Conservation (phyloP, 2,113 vertebrate species). For the Ranitomeya variabilis region DNA sequence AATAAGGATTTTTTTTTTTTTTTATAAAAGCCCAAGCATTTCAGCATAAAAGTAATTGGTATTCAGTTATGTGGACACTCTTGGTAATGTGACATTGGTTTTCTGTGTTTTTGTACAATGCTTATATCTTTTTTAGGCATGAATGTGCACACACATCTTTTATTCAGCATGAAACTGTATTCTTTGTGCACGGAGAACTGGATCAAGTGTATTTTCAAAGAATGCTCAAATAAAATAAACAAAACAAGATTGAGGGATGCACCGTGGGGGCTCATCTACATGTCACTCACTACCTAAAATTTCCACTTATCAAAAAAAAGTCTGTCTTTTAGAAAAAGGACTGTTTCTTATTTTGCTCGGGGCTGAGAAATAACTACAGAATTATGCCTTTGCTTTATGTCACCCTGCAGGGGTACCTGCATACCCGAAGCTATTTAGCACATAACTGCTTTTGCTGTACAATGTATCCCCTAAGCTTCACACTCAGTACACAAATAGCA, state of each 20-base stretch:
- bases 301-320: background rate
- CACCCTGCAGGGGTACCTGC: conserved; percentile 5
- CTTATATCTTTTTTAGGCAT: conserved; percentile 23
- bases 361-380: background rate
- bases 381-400: background rate
- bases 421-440: background rate
- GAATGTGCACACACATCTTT: background rate
- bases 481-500: background rate
- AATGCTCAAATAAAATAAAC: background rate
- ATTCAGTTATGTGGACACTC: conserved; percentile 1
- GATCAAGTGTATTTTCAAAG: conserved; percentile 17
- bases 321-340: background rate
- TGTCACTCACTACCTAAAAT: background rate
- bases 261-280: conserved; percentile 1
- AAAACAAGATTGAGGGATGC: background rate
- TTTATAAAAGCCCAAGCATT: conserved; percentile 42
- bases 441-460: background rate
- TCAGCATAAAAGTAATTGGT: conserved; percentile 28
- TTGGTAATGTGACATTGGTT: conserved; percentile 8
- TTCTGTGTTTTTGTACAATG: background rate
- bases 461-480: background rate
- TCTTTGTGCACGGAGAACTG: background rate
- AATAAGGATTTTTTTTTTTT: conserved; percentile 28
- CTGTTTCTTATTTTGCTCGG: background rate
- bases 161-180: conserved; percentile 21